Evolutionary conservation across 2,888 invertebrate species (phyloP), one percentile per base, ranked within the genome.

Genomic region (Resseliella maxima): DNA sequence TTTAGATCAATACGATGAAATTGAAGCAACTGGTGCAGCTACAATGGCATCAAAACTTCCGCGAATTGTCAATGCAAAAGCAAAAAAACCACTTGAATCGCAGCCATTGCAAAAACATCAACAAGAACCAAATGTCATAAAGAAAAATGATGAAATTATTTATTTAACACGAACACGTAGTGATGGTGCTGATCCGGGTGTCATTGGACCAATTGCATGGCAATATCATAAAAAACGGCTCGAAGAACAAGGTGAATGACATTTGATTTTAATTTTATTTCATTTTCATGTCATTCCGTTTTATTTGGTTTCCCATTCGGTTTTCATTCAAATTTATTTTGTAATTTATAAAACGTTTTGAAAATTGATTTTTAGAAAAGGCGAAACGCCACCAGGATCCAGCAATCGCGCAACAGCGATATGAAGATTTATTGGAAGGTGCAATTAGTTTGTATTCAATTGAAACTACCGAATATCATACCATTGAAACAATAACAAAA

Each of bases 181-280:
- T 89, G 93, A 95, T 86, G 94, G 94, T 88, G 94, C 94, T 83
- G 96, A 96, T 91, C 96, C 96, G 0, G 96, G 96, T 0, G 95
- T 96, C 5, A 93, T 96, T 46, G 96, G 96, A 0, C 96, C 96
- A 0, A 91, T 96, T 86, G 96, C 96, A 8, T 96, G 96, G 96
- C 95, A 95, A 89, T 92, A 95, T 87, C 95, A 95, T 89, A 94
- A 94, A 89, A 95, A 95, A 89, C 93, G 94, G 88, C 92, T 94
- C 85, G 93, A 93, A 87, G 93, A 93, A 89, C 93, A 93, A 88
- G 89, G 90, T 85, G 86, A 50, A 12, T 85, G 72, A 3, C 10
- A 12, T 8, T 50, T 59, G 59, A 1, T 59, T 59, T 59, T 24
- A 8, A 50, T 50, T 50, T 41, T 41, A 41, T 41, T 5, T 50